Percentiles rank a stretch among this genome's conserved stretches.
Evolutionary conservation across 2,888 invertebrate species (phyloP).

Genomic region (Ligdia adustata): DNA sequence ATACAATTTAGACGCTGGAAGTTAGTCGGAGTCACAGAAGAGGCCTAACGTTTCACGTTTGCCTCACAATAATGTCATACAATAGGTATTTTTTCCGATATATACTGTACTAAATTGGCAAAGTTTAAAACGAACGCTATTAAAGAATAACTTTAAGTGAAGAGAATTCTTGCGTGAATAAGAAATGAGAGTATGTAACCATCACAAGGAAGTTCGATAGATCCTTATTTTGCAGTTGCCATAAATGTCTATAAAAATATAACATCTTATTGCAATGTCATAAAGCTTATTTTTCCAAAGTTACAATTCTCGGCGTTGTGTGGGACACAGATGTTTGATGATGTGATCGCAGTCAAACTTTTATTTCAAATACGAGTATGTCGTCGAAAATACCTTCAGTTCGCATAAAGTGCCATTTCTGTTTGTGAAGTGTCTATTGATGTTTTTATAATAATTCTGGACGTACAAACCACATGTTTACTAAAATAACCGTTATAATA

Average conservation of each 20-base stretch:
- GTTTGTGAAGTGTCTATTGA: conserved; percentile 39
- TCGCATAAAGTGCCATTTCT: conserved; percentile 43
- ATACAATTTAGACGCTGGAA: too few relatives aligned
- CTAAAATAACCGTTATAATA: too few relatives aligned
- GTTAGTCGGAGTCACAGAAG: too few relatives aligned
- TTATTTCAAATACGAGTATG: conserved; percentile 61
- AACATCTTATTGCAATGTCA: conserved; percentile 39
- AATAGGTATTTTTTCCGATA: conserved; percentile 27
- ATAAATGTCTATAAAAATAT: too few relatives aligned
- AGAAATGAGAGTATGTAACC: conserved; percentile 57
- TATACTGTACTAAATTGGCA: conserved; percentile 44
- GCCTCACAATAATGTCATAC: too few relatives aligned
- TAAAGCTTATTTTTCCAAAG: conserved; percentile 43
- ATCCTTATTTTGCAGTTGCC: conserved; percentile 38
- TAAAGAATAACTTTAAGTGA: conserved; percentile 55
- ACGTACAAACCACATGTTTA: too few relatives aligned
- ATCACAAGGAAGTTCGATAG: conserved; percentile 53
- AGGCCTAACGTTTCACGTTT: too few relatives aligned
- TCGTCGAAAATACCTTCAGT: conserved; percentile 34
- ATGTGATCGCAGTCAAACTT: conserved; percentile 60
- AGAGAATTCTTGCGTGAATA: conserved; percentile 63
- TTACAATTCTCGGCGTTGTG: conserved; percentile 26
- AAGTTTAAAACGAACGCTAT: conserved; percentile 64
- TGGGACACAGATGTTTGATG: conserved; percentile 42
- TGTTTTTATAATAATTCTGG: not conserved